Evolutionary conservation across 2,113 vertebrate genomes (phyloP).

Genomic region (Caretta caretta): DNA sequence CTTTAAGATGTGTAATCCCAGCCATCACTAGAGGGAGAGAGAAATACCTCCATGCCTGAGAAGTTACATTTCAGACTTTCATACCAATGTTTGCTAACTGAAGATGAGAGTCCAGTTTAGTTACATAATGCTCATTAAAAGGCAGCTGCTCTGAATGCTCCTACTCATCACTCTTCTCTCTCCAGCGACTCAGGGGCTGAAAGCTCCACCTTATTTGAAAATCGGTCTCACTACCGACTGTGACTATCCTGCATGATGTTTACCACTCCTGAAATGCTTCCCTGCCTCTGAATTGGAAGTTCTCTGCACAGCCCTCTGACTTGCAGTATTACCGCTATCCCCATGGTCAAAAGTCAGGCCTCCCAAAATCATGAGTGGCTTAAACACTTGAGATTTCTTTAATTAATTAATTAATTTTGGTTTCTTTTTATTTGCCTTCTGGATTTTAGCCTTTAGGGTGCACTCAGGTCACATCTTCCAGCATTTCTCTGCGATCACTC

Average conservation of each 20-base stretch:
- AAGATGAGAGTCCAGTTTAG: background rate
- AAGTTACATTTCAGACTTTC: background rate
- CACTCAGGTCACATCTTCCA: background rate
- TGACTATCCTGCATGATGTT: background rate
- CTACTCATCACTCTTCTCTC: background rate
- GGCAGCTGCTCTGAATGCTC: background rate
- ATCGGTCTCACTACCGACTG: background rate
- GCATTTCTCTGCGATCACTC: background rate
- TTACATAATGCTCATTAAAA: background rate
- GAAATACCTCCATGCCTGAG: background rate
- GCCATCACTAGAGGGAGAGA: background rate
- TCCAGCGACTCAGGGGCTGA: background rate
- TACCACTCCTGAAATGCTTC: background rate
- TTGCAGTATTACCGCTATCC: background rate
- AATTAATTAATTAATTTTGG: background rate
- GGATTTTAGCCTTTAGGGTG: background rate
- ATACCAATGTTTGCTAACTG: background rate
- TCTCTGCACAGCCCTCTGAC: background rate
- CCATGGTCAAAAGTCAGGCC: background rate
- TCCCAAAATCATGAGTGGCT: background rate
- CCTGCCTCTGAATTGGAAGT: background rate
- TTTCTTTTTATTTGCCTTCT: background rate
- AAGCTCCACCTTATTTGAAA: background rate
- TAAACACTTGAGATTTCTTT: background rate
- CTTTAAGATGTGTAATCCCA: background rate